A percentile compares a stretch with the other conserved stretches of the same genome.
Evolutionary conservation across 2,888 invertebrate species (phyloP).

Genomic region (Lithosia quadra): DNA sequence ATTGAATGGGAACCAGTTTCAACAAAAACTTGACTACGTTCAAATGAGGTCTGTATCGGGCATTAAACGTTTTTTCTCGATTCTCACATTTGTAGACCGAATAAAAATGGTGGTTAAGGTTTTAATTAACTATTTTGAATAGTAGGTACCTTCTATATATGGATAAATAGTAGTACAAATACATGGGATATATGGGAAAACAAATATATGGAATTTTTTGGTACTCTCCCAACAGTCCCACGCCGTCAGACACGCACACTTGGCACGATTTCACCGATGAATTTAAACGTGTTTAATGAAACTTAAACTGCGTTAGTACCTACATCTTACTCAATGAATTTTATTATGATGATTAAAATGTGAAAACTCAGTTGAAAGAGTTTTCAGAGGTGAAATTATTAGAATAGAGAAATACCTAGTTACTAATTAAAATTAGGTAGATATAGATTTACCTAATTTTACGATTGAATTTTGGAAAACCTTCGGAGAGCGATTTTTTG

Average conservation of each 20-base stretch:
- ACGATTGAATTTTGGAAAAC: no score
- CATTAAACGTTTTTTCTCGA: neutral
- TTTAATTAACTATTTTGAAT: slow-evolving; percentile 7
- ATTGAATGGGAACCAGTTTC: slow-evolving; percentile 44
- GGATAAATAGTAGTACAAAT: slow-evolving; percentile 3
- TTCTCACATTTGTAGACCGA: neutral
- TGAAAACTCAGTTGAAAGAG: neutral
- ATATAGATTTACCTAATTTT: no score
- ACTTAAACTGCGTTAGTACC: no score
- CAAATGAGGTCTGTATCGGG: slow-evolving; percentile 1
- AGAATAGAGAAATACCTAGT: no score
- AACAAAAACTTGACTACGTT: slow-evolving; percentile 37
- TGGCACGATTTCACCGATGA: neutral
- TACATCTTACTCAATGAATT: neutral
- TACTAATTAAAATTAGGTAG: no score
- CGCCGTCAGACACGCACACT: neutral
- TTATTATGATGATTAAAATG: neutral
- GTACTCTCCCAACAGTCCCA: neutral
- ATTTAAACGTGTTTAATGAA: neutral
- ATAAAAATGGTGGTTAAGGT: neutral
- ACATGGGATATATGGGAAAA: no score
- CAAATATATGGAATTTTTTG: neutral
- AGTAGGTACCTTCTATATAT: no score
- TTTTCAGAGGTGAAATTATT: neutral
- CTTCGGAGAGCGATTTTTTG: no score